A percentile compares a stretch with the other conserved stretches of the same genome.
Evolutionary conservation across 2,888 invertebrate genomes (phyloP).

Genomic region (Agriopis aurantiaria): DNA sequence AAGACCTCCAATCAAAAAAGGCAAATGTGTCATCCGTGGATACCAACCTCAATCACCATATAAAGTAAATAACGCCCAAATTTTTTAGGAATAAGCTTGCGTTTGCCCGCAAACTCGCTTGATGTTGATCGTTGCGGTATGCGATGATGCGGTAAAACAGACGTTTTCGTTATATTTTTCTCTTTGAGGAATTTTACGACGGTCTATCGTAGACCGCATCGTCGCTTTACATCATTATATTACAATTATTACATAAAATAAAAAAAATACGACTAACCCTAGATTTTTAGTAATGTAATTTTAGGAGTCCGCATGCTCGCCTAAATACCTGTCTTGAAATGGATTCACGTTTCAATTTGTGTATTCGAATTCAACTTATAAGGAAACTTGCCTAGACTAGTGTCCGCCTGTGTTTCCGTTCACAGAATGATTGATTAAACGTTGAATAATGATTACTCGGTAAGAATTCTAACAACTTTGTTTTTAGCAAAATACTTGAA

Average conservation of each 20-base stretch:
- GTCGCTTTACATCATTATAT: too few species aligned
- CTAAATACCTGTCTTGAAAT: slow-evolving; percentile 35
- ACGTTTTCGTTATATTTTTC: slow-evolving; percentile 1
- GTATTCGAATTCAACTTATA: slow-evolving; percentile 32
- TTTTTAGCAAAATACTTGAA: too few species aligned
- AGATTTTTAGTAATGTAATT: slow-evolving; percentile 24
- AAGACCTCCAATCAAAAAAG: neutral
- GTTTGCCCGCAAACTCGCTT: too few species aligned
- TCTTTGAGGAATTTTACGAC: slow-evolving; percentile 24
- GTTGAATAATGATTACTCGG: neutral
- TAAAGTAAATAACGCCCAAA: too few species aligned
- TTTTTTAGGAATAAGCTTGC: too few species aligned
- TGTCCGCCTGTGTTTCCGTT: slow-evolving; percentile 43
- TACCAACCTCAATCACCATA: too few species aligned
- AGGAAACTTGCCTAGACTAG: slow-evolving; percentile 40
- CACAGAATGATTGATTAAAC: slow-evolving; percentile 26
- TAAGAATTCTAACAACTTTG: too few species aligned
- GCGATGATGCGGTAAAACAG: neutral
- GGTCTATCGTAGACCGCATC: too few species aligned
- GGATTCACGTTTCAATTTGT: slow-evolving; percentile 20
- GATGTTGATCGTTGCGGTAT: too few species aligned
- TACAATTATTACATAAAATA: too few species aligned
- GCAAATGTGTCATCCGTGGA: neutral
- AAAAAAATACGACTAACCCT: slow-evolving; percentile 14
- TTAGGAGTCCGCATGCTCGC: slow-evolving; percentile 31